phyloP scores from a whole-genome alignment of 2,113 vertebrate genomes.

The Fulmarus glacialis region DNA sequence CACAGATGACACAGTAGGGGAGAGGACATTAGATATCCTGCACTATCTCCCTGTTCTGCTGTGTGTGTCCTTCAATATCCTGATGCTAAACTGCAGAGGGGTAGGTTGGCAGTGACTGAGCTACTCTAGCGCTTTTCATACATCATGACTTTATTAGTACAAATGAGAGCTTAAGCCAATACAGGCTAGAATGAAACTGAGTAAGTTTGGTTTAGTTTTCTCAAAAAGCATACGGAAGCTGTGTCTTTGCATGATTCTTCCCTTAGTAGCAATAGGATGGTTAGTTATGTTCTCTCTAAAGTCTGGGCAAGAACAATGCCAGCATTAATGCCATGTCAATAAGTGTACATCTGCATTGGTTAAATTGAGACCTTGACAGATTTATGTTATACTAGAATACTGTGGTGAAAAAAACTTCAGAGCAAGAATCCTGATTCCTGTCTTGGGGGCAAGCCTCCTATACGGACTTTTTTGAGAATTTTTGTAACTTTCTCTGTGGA shows the following conservation, averaged over 20 bases:
- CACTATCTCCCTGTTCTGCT: background rate
- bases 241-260: background rate
- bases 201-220: background rate
- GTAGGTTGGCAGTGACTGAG: background rate
- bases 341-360: background rate
- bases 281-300: background rate
- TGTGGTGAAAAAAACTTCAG: background rate
- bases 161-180: background rate
- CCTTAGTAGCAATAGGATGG: background rate
- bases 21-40: background rate
- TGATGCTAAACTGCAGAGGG: background rate
- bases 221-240: background rate
- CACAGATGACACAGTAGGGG: background rate
- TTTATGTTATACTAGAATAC: background rate
- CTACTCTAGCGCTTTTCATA: background rate
- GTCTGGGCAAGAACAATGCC: background rate
- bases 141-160: background rate
- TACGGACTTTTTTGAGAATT: background rate
- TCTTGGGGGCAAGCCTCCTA: background rate
- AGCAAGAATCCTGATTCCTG: background rate
- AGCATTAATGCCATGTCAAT: fast-evolving
- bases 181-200: background rate
- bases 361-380: background rate
- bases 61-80: background rate
- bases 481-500: background rate